A percentile compares a stretch with the other conserved stretches of the same genome.
phyloP scores from a whole-genome alignment of 1,140 invertebrate genomes.

The Leguminivora glycinivorella region DNA sequence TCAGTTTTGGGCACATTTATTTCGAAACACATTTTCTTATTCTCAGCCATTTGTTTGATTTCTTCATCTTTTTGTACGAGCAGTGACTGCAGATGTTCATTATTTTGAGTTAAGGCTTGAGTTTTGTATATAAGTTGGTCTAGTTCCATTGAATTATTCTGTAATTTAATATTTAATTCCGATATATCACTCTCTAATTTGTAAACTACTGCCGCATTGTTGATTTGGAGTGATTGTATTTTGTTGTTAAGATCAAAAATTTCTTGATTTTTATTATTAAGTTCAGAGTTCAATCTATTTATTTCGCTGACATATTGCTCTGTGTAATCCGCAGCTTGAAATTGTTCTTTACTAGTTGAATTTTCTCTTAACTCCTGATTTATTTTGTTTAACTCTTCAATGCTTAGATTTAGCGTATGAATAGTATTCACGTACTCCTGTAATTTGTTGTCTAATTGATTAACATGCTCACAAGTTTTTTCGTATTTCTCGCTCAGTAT shows the following conservation, averaged over 20 bases:
- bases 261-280: conserved; percentile 64
- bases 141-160: conserved; percentile 38
- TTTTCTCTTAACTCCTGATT: conserved; percentile 59
- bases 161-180: conserved; percentile 47
- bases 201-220: conserved; percentile 44
- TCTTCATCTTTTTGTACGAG: conserved; percentile 60
- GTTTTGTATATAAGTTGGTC: conserved; percentile 45
- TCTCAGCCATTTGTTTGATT: conserved; percentile 66
- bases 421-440: conserved; percentile 60
- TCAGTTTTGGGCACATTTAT: conserved; percentile 76
- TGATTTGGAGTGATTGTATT: conserved; percentile 48
- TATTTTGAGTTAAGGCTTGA: conserved; percentile 44
- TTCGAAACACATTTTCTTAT: conserved; percentile 66
- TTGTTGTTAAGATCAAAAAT: conserved; percentile 58
- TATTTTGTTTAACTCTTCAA: conserved; percentile 54
- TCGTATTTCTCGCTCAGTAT: conserved; percentile 78
- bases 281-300: conserved; percentile 63
- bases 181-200: conserved; percentile 51
- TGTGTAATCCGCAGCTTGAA: conserved; percentile 59
- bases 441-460: conserved; percentile 63
- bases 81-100: conserved; percentile 48
- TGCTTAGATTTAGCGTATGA: conserved; percentile 53
- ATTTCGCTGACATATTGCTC: conserved; percentile 72
- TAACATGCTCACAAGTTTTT: conserved; percentile 77
- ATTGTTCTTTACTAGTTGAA: conserved; percentile 34